Evolutionary conservation across 2,797 vertebrate species (phyloP).

Genomic region (Echiichthys vipera): DNA sequence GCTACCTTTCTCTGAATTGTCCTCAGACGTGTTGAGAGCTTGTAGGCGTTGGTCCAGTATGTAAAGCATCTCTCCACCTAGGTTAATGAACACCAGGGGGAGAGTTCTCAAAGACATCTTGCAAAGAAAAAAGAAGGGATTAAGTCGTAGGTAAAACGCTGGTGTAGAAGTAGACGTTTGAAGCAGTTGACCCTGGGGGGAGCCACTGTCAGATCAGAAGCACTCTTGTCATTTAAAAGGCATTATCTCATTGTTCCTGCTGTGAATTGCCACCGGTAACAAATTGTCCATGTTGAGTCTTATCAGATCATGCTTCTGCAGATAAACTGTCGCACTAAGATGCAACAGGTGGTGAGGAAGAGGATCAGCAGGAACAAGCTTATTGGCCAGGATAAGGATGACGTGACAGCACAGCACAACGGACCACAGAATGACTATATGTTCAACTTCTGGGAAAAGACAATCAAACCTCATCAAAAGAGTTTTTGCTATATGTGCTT

Average conservation of each 20-base stretch:
- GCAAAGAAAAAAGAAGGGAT: constrained; percentile 27
- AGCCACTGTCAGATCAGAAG: constrained; percentile 7
- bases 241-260: constrained; percentile 26
- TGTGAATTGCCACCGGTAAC: constrained; percentile 1
- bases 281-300: constrained; percentile 36
- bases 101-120: constrained; percentile 90
- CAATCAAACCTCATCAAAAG: background rate
- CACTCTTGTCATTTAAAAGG: constrained; percentile 24
- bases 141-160: constrained; percentile 18
- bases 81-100: constrained; percentile 93
- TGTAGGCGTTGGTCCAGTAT: constrained; percentile 94
- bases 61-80: constrained; percentile 97
- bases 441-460: background rate
- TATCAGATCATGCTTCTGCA: constrained; percentile 41
- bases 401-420: constrained; percentile 17
- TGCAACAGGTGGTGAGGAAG: constrained; percentile 74
- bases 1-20: constrained; percentile 93
- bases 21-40: constrained; percentile 88
- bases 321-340: constrained; percentile 57
- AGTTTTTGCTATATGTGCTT: background rate
- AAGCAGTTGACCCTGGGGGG: background rate
- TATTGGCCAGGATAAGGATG: constrained; percentile 63
- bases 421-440: constrained; percentile 20
- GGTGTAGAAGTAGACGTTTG: background rate
- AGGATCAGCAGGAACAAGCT: constrained; percentile 70